Base-by-base conservation (phyloP, 2,113 vertebrate genomes). In the Accipiter cooperii region DNA sequence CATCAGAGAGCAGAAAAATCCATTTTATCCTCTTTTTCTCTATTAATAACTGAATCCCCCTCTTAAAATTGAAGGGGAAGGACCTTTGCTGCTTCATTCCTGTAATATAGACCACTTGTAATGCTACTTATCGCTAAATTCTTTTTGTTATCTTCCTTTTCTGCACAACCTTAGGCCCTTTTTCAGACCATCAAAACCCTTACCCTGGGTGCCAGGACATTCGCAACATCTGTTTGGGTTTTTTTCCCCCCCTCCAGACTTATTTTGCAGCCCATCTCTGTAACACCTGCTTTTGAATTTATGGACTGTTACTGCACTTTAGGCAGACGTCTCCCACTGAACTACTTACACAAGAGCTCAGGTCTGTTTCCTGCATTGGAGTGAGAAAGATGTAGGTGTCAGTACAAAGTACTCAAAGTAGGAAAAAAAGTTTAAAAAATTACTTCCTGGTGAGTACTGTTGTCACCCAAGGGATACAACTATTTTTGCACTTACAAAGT, bases 301-400 rank as follows among this genome's bases (percentile, higher is more conserved):
- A 13, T 6, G 16, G 65, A n/a, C 38, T 13, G 28, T 42, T 38
- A 61, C 38, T 46, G 22, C n/a, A 24, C n/a, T 63, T 79, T 3
- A 58, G 34, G 63, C n/a, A 78, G 80, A 65, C 58, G 46, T 58
- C 6, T 40, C 33, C 42, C 1, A 0, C 34, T 91, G 29, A 69
- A 42, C 76, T 81, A 46, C 46, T 42, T 51, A 61, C 52, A n/a
- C 34, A 71, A 33, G 38, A 73, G 55, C 46, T 63, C 57, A 40
- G 49, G 20, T 76, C 47, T 87, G 42, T 71, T 91, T 95, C 77
- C 84, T 91, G 89, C 1, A 16, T 57, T 84, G 65, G 69, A 93
- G 85, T 80, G 86, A 93, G 73, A 96, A 93, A 94, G 52, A 13
- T 36, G 94, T 94, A 95, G 93, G 89, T 84, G 91, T 89, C 49